Conservation (phyloP, 2,888 invertebrate species). For the Tetragnatha montana region DNA sequence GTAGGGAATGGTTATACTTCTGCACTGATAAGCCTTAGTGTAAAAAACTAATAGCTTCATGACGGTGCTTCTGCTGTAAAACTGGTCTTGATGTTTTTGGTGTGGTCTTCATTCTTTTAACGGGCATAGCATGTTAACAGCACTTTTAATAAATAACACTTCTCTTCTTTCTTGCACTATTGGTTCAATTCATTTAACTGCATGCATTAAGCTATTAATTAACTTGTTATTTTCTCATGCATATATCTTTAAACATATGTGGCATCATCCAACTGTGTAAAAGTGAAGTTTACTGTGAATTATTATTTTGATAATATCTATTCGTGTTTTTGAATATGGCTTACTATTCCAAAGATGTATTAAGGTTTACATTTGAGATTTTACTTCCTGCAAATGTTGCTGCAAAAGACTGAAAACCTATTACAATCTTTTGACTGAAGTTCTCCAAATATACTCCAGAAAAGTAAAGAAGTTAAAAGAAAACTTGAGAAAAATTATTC, state of each 20-base stretch:
- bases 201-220: constrained; percentile 26
- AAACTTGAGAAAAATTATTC: too few species aligned
- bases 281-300: background rate
- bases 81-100: constrained; percentile 66
- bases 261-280: constrained; percentile 64
- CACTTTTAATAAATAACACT: constrained; percentile 9
- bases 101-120: constrained; percentile 52
- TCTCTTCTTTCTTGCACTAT: background rate
- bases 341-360: too few species aligned
- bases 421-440: too few species aligned
- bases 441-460: too few species aligned
- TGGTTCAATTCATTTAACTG: constrained; percentile 22
- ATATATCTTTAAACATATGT: constrained; percentile 50
- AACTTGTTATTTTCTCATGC: background rate
- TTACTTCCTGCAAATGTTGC: too few species aligned
- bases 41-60: constrained; percentile 38
- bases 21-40: background rate
- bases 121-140: constrained; percentile 37
- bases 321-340: too few species aligned
- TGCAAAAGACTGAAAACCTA: too few species aligned
- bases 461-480: too few species aligned
- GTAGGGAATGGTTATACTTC: background rate
- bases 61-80: constrained; percentile 18
- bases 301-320: background rate
- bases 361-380: too few species aligned